Evolutionary conservation across 2,888 invertebrate species (phyloP).

Genomic region (Electrophaes corylata): DNA sequence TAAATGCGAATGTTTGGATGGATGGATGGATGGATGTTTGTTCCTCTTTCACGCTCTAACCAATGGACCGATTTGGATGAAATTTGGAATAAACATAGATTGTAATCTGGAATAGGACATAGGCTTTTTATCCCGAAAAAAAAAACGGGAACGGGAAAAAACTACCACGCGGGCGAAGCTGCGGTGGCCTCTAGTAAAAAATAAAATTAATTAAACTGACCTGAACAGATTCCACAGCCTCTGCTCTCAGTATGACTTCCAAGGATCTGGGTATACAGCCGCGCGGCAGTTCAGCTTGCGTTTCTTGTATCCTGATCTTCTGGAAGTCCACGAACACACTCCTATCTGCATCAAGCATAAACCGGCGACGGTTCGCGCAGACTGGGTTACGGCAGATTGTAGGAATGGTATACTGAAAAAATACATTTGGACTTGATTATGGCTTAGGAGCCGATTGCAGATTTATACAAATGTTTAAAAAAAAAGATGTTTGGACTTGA

Average conservation of each 20-base stretch:
- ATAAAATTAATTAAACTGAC: conserved; percentile 67
- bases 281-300: conserved; percentile 97
- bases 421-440: conserved; percentile 37
- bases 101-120: too few species aligned
- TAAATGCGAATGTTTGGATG: too few species aligned
- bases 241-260: conserved; percentile 97
- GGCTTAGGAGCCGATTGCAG: too few species aligned
- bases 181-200: not conserved
- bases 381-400: conserved; percentile 98
- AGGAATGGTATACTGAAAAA: conserved; percentile 92
- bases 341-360: conserved; percentile 96
- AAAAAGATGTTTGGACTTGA: too few species aligned
- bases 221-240: conserved; percentile 98
- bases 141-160: too few species aligned
- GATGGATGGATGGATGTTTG: too few species aligned
- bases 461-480: too few species aligned
- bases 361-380: conserved; percentile 95
- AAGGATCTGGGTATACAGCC: conserved; percentile 98
- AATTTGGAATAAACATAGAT: too few species aligned
- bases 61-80: too few species aligned
- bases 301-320: conserved; percentile 98
- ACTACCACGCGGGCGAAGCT: too few species aligned
- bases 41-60: too few species aligned
- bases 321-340: conserved; percentile 99
- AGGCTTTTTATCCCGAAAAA: too few species aligned